Conservation (phyloP, 1,140 invertebrate species). For the Drosophila truncata region DNA sequence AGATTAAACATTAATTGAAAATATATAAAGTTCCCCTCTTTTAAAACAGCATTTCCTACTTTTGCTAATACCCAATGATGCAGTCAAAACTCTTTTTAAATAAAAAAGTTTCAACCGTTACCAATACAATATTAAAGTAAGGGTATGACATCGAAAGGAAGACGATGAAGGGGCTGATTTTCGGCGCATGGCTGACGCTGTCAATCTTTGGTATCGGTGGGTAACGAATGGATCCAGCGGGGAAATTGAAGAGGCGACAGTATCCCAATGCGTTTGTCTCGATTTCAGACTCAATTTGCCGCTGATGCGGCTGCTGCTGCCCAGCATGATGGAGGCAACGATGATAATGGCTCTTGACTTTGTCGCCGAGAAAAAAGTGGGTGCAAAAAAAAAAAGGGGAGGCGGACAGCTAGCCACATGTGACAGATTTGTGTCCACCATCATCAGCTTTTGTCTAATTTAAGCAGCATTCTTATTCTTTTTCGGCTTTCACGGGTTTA, state of each 20-base stretch:
- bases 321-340: conserved; percentile 20
- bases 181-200: conserved; percentile 47
- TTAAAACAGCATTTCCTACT: not conserved
- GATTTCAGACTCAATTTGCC: conserved; percentile 76
- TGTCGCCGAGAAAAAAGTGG: conserved; percentile 3
- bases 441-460: conserved; percentile 44
- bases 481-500: conserved; percentile 4
- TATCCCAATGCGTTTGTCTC: conserved; percentile 68
- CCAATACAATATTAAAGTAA: not conserved
- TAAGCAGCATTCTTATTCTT: conserved; percentile 37
- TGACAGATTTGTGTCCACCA: conserved; percentile 53
- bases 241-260: conserved; percentile 1
- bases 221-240: conserved; percentile 1
- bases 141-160: conserved; percentile 7
- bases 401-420: conserved; percentile 36
- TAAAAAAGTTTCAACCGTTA: not conserved
- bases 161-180: not conserved
- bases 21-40: not conserved
- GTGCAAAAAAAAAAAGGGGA: not conserved
- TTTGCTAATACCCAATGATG: not conserved
- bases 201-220: conserved; percentile 52
- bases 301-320: conserved; percentile 19
- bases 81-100: not conserved
- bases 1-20: not conserved
- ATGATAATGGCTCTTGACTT: conserved; percentile 44